Evolutionary conservation across 2,888 invertebrate species (phyloP).

Genomic region (Onchidella celtica): DNA sequence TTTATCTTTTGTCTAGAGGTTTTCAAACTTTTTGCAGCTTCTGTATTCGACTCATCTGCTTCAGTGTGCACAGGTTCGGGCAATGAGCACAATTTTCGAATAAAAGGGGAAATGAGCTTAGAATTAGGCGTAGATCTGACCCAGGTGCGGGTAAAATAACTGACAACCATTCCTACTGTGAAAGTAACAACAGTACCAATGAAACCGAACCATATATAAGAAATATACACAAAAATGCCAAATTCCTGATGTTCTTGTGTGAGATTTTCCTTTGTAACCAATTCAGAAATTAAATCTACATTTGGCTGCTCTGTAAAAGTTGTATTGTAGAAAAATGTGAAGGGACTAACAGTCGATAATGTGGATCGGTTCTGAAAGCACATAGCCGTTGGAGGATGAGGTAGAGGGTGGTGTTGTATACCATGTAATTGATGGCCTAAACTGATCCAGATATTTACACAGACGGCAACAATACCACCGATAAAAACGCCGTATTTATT

Average conservation of each 20-base stretch:
- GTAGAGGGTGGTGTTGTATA: too few species aligned
- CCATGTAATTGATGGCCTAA: constrained; percentile 46
- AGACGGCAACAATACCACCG: constrained; percentile 20
- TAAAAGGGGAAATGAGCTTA: constrained; percentile 43
- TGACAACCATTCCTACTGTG: constrained; percentile 35
- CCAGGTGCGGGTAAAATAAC: background rate
- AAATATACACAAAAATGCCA: constrained; percentile 46
- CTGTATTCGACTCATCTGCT: constrained; percentile 36
- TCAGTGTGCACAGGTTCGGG: constrained; percentile 33
- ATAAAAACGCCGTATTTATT: constrained; percentile 48
- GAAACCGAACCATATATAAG: constrained; percentile 48
- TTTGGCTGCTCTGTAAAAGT: background rate
- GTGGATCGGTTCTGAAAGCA: constrained; percentile 9
- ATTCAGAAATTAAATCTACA: background rate
- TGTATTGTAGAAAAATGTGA: background rate
- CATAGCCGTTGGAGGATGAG: constrained; percentile 33
- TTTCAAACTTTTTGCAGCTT: constrained; percentile 24
- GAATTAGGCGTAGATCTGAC: background rate
- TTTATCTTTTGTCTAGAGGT: background rate
- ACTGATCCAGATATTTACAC: constrained; percentile 40
- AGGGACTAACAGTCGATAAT: background rate
- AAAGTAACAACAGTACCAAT: constrained; percentile 39
- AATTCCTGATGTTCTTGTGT: background rate
- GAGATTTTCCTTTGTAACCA: background rate
- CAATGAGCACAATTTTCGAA: constrained; percentile 39